Percentiles rank a stretch among this genome's conserved stretches.
Conservation (phyloP, 2,888 invertebrate genomes). For the Macrosoma leucophasiata region DNA sequence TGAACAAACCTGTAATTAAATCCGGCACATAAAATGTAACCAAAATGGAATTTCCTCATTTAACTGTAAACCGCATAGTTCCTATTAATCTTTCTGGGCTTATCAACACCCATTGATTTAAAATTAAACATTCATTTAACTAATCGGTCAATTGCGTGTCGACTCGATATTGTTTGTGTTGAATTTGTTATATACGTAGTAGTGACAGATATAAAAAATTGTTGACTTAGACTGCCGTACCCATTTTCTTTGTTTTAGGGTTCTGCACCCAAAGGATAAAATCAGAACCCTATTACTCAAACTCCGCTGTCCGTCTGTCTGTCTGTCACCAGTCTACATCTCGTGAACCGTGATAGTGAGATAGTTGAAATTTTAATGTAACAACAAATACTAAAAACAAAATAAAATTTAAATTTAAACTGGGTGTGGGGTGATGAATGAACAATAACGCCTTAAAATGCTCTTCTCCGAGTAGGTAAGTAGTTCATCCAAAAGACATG, state of each 20-base stretch:
- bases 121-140: constrained; percentile 56
- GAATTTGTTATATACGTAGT: constrained; percentile 35
- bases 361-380: no score
- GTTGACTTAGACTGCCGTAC: not conserved
- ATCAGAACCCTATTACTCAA: no score
- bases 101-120: constrained; percentile 53
- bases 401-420: not conserved
- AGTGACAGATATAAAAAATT: constrained; percentile 18
- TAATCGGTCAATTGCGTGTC: constrained; percentile 61
- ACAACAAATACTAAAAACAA: no score
- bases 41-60: constrained; percentile 15
- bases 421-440: not conserved
- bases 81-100: constrained; percentile 46
- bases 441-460: constrained; percentile 2
- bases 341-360: no score
- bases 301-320: no score
- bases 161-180: constrained; percentile 36
- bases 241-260: no score
- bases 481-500: no score
- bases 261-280: no score
- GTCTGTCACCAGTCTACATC: no score
- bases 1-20: not conserved
- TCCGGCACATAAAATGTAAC: no score
- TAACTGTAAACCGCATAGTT: constrained; percentile 27
- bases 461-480: not conserved